These are phyloP conservation scores for Microcebus tavaratra DNA, from an alignment of 2,113 vertebrate species.

Conservation along the genomic window DNA sequence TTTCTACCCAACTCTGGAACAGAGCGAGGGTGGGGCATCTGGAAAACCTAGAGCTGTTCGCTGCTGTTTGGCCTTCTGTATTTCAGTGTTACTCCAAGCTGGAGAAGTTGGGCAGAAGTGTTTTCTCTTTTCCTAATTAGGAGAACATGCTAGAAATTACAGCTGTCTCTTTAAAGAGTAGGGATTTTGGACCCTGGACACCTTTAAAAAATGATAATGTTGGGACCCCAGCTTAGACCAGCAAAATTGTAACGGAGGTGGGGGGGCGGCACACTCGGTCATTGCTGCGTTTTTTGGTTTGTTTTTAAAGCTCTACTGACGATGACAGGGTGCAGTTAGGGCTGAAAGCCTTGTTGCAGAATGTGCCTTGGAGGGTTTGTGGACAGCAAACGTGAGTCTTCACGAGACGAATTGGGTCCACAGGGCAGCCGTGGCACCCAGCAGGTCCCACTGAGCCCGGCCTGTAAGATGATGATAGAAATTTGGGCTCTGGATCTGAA, in stretches of 20 bases:
- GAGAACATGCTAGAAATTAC: not conserved
- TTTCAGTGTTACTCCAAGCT: no score
- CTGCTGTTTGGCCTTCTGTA: accelerated
- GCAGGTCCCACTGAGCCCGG: accelerated
- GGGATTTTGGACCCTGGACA: not conserved
- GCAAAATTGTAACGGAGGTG: accelerated
- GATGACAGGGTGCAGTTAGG: accelerated
- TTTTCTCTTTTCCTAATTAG: not conserved
- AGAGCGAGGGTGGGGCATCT: not conserved
- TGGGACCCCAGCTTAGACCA: not conserved
- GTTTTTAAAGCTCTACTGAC: not conserved
- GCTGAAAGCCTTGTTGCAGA: not conserved
- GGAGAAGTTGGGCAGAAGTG: no score
- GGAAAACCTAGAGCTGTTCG: not conserved
- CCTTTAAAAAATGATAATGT: not conserved
- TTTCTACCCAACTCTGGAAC: not conserved
- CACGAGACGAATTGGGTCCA: not conserved
- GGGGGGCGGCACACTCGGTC: not conserved
- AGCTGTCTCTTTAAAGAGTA: not conserved
- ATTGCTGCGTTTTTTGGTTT: accelerated
- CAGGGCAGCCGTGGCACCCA: not conserved
- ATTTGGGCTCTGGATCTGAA: accelerated
- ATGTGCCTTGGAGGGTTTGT: not conserved
- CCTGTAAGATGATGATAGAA: accelerated
- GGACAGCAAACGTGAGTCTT: no score